Evolutionary conservation across 2,888 invertebrate genomes (phyloP).

Genomic region (Trichopria drosophilae): DNA sequence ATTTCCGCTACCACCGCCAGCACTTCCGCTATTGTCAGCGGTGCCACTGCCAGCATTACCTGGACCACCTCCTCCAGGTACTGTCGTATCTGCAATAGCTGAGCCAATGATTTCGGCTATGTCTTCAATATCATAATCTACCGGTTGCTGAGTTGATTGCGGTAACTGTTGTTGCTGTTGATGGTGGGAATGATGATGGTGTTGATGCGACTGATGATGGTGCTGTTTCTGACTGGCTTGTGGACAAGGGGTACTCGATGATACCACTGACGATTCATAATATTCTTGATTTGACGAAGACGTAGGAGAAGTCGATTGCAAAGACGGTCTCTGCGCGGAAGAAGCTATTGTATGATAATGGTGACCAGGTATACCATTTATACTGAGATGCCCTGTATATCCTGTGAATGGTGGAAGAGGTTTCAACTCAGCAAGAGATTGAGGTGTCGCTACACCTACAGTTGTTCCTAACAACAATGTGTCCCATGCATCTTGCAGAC

Average conservation of each 20-base stretch:
- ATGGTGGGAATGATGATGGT: slow-evolving; percentile 64
- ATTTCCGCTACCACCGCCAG: slow-evolving; percentile 60
- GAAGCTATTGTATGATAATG: slow-evolving; percentile 82
- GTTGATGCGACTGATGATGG: slow-evolving; percentile 41
- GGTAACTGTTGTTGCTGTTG: slow-evolving; percentile 62
- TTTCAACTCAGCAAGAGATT: slow-evolving; percentile 79
- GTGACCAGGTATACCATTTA: slow-evolving; percentile 85
- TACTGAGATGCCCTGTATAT: slow-evolving; percentile 82
- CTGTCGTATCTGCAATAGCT: slow-evolving; percentile 86
- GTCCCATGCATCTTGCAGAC: slow-evolving; percentile 69
- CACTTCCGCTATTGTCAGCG: too few relatives aligned
- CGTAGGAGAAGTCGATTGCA: slow-evolving; percentile 54
- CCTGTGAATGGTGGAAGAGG: slow-evolving; percentile 84
- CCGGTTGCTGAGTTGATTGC: slow-evolving; percentile 55
- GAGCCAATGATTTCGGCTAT: slow-evolving; percentile 86
- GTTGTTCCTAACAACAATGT: slow-evolving; percentile 64
- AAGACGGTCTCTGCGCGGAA: slow-evolving; percentile 51
- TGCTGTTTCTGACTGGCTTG: slow-evolving; percentile 48
- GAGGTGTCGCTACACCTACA: slow-evolving; percentile 63
- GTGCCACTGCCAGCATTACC: slow-evolving; percentile 44
- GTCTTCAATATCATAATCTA: slow-evolving; percentile 75
- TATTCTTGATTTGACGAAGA: slow-evolving; percentile 55
- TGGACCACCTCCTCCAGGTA: slow-evolving; percentile 64
- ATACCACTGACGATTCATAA: slow-evolving; percentile 58
- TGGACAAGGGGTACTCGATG: slow-evolving; percentile 59